Evolutionary conservation across 1,140 invertebrate species (phyloP), one percentile per base, ranked within the genome.

Genomic region (Macrostomum lignano): DNA sequence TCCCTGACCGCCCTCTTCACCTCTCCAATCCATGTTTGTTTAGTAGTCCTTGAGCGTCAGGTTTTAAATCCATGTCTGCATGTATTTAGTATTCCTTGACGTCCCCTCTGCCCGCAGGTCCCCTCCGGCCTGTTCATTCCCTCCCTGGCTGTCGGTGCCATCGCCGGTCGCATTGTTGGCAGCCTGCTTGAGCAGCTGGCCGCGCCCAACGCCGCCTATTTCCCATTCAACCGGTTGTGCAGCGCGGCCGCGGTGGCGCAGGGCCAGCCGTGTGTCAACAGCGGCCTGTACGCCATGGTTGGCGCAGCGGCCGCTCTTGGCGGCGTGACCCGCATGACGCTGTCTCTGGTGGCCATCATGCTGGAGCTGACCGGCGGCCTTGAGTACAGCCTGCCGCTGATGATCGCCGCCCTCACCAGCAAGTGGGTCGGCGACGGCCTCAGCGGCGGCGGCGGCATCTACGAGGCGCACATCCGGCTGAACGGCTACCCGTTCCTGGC

Each of bases 381-480:
- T 1, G 65, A 84, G 17, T 96, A 94, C 54, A 98, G 96, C 46
- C 86, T 98, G 17, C 88, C 88, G 0, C 60, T 96, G 28, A 98
- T 98, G 91, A 78, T 78, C 1, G 84, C 88, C 14, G 79, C 78
- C 0, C 96, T 98, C 86, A 82, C 86, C 1, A 82, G 79, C 44
- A 98, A 98, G 61, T 98, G 91, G 91, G 82, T 96, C 7, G 88
- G 86, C 5, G 91, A 98, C 62, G 86, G 86, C 2, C 63, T 96
- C 2, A 79, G 76, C 1, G 67, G 73, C 43, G 67, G 74, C 52
- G 84, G 84, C 40, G n/a, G n/a, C n/a, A 88, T 94, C 48, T 96
- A 96, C 54, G 91, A 96, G 62, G 86, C 86, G 2, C 86, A 96
- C 49, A 96, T 98, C 42, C 72, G 73, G 10, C 61, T 98, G 4